Base-by-base conservation (phyloP, 2,888 invertebrate genomes). In the Gymnocheta viridis region DNA sequence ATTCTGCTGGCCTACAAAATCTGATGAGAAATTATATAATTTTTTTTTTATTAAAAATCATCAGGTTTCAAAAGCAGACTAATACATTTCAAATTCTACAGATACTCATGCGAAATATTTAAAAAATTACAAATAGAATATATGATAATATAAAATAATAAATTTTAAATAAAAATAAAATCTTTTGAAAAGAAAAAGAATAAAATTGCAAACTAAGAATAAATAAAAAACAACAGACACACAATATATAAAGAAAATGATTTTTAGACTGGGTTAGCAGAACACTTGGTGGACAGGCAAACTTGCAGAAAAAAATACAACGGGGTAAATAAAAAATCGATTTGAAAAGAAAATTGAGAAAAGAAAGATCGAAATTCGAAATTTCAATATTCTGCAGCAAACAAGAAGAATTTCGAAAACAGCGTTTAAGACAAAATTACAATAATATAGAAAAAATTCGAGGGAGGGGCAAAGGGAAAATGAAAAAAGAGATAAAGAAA, bases 21-120 rank as follows among this genome's bases (percentile, higher is more conserved):
- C 58, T 41, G 27, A 62, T 56, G 24, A 64, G 17, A 79, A 32
- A 58, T 10, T n/a, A 44, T 12, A 24, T 47, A 24, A 19, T 56
- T 47, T 29, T 35, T 44, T 54, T 44, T 44, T 54, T 12, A 3
- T 32, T 51, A 10, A 78, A 84, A 82, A 83, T 86, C 85, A 64
- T 85, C 85, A 86, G 64, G 82, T 86, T 86, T 86, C 85, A 85
- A 83, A 82, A 80, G 54, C 44, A 67, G 4, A 29, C 32, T 51
- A 60, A 58, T 47, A 44, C 35, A 76, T n/a, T 17, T 14, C 10
- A 32, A 70, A 62, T 17, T 6, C 35, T 14, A 66, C 14, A 58
- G 9, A 56, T 12, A 54, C 56, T 27, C 24, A 17, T 4, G 60
- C 64, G 79, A 62, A 60, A 78, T 58, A 69, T 35, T 54, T 62